phyloP scores from a whole-genome alignment of 2,797 vertebrate species.

The Lacerta agilis region DNA sequence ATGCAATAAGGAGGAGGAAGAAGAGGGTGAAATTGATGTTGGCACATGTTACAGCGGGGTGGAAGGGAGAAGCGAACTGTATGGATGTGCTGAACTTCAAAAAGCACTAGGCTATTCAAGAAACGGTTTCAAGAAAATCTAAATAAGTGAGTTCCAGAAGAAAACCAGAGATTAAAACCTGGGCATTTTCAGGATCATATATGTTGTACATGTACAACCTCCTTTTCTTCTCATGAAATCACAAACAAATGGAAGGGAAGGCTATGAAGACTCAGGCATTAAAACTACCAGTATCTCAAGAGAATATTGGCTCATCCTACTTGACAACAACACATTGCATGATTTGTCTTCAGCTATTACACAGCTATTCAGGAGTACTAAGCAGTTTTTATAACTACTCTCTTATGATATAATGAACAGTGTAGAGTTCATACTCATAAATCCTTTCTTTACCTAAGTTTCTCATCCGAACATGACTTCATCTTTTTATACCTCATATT shows the following conservation, averaged over 20 bases:
- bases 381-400: constrained; percentile 55
- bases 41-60: not conserved
- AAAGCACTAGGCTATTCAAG: not conserved
- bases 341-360: constrained; percentile 35
- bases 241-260: not conserved
- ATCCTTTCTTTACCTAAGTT: not conserved
- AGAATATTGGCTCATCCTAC: constrained; percentile 24
- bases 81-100: not conserved
- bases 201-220: fast-evolving
- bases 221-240: not conserved
- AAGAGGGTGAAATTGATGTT: not conserved
- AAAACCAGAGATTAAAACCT: not conserved
- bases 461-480: not conserved
- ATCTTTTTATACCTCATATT: not conserved
- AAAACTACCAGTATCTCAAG: constrained; percentile 25
- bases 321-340: constrained; percentile 50
- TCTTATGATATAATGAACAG: constrained; percentile 21
- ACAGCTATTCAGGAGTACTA: constrained; percentile 19
- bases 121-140: not conserved
- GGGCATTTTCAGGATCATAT: not conserved
- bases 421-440: not conserved
- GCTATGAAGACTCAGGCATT: not conserved
- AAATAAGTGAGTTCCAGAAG: not conserved
- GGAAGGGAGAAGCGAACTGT: not conserved
- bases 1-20: not conserved